phyloP scores from a whole-genome alignment of 2,888 invertebrate species.

The Euzophera pinguis region DNA sequence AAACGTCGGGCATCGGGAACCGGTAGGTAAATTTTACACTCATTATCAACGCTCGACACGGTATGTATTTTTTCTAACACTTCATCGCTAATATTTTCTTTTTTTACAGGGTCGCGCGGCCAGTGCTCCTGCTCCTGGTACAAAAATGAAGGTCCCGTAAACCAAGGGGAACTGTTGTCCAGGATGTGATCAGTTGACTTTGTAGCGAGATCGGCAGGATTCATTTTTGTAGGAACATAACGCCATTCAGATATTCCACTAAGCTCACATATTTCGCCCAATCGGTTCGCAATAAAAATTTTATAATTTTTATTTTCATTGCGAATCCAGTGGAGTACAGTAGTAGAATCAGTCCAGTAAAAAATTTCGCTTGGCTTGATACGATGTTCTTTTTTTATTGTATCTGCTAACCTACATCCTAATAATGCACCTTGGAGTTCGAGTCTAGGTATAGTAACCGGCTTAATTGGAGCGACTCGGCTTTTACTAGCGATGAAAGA shows the following conservation, averaged over 20 bases:
- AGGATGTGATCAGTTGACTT: constrained; percentile 11
- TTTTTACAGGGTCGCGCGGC: background rate
- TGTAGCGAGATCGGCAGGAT: background rate
- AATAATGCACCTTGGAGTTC: background rate
- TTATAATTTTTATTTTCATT: background rate
- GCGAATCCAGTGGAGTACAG: background rate
- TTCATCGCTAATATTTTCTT: background rate
- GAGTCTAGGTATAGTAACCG: background rate
- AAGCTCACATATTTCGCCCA: background rate
- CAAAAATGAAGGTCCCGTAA: background rate
- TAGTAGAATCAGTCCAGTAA: background rate
- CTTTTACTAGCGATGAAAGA: background rate
- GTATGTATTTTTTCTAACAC: background rate
- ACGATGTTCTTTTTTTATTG: no score
- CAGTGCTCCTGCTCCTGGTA: background rate
- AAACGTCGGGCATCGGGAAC: constrained; percentile 11
- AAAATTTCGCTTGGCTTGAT: background rate
- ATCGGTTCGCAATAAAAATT: background rate
- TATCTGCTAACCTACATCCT: background rate
- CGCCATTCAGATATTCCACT: no score
- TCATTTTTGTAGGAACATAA: no score
- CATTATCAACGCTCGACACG: background rate
- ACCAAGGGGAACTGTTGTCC: background rate
- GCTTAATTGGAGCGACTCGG: no score
- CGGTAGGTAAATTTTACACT: background rate